Conservation (phyloP, 2,888 invertebrate species). For the Cyclophora punctaria region DNA sequence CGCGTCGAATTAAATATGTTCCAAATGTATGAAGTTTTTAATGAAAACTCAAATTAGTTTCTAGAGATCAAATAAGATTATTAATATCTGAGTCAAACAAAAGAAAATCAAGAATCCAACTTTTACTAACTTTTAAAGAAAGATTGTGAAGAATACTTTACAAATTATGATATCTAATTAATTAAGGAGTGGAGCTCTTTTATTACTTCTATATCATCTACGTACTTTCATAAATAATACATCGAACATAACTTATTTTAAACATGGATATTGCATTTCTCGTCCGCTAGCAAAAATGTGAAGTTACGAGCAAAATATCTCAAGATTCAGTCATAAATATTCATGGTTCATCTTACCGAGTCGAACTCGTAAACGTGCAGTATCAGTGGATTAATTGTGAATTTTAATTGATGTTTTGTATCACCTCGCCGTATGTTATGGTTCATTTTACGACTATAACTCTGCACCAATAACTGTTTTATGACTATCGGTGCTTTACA, state of each 20-base stretch:
- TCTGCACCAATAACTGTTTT: constrained; percentile 37
- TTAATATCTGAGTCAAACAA: neutral
- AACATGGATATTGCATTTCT: neutral
- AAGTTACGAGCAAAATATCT: neutral
- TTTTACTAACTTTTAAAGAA: no score
- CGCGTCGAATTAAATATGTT: constrained; percentile 21
- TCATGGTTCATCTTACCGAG: constrained; percentile 20
- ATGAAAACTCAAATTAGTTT: neutral
- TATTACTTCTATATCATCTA: neutral
- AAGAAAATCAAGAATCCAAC: neutral
- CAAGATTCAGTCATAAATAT: constrained; percentile 16
- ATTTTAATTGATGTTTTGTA: constrained; percentile 35
- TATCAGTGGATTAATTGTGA: constrained; percentile 32
- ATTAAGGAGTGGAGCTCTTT: neutral
- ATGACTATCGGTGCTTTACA: constrained; percentile 20
- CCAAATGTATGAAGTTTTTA: neutral
- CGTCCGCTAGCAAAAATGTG: neutral
- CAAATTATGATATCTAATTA: no score
- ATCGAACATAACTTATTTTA: neutral
- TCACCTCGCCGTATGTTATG: constrained; percentile 29
- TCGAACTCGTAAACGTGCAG: constrained; percentile 24
- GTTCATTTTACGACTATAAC: constrained; percentile 28
- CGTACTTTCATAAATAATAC: neutral
- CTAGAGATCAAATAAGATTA: neutral
- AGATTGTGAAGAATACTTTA: no score